phyloP scores from a whole-genome alignment of 37 sponge, comb jelly and placozoan genomes.

The Theonella swinhoei region DNA sequence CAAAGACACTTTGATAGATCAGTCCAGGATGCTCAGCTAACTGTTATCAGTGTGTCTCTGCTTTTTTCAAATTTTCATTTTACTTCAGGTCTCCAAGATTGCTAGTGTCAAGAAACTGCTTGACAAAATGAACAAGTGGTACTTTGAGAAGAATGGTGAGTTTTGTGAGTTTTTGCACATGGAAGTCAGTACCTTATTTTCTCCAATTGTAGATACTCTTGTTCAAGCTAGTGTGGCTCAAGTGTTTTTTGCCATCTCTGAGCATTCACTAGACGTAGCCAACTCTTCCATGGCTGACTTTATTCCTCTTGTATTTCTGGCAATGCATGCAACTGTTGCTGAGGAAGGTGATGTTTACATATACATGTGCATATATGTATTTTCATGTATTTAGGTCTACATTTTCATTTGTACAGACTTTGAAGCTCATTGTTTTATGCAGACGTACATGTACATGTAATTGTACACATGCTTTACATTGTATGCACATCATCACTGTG shows the following conservation, averaged over 20 bases:
- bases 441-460: background rate
- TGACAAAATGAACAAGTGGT: constrained; percentile 58
- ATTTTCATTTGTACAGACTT: background rate
- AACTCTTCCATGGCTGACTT: constrained; percentile 20
- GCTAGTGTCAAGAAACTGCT: constrained; percentile 57
- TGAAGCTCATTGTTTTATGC: background rate
- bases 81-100: constrained; percentile 68
- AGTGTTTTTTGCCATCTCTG: constrained; percentile 44
- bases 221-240: constrained; percentile 37
- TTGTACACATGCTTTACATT: background rate
- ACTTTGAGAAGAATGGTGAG: constrained; percentile 68
- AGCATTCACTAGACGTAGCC: constrained; percentile 48
- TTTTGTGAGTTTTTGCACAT: background rate
- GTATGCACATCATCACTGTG: too few species aligned
- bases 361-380: too few species aligned
- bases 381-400: background rate
- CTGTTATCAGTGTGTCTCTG: too few species aligned
- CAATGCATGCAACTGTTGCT: constrained; percentile 66
- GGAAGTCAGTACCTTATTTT: background rate
- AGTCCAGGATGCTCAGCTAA: too few species aligned
- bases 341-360: constrained; percentile 13
- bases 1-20: too few species aligned
- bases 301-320: constrained; percentile 79
- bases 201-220: constrained; percentile 4
- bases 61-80: too few species aligned